Evolutionary conservation across 2,888 invertebrate species (phyloP).

Genomic region (Stictocephala bisonia): DNA sequence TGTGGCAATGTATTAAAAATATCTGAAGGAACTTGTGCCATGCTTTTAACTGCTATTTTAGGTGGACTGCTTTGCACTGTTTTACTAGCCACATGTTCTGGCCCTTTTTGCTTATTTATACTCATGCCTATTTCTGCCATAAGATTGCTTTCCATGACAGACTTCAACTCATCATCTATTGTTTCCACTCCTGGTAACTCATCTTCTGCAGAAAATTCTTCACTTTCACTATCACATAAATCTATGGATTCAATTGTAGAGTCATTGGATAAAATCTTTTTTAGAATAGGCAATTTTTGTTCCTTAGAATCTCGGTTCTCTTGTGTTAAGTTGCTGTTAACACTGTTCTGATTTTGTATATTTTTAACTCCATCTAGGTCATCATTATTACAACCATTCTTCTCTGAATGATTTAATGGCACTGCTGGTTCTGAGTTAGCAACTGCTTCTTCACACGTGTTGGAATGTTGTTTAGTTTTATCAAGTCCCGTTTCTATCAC

Average conservation of each 20-base stretch:
- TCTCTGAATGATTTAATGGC: too few species aligned
- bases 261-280: constrained; percentile 4
- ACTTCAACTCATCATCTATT: constrained; percentile 38
- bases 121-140: constrained; percentile 40
- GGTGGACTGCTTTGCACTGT: neutral
- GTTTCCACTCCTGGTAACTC: neutral
- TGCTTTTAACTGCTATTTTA: constrained; percentile 18
- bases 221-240: constrained; percentile 14
- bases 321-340: too few species aligned
- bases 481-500: constrained; percentile 27
- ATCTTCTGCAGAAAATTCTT: constrained; percentile 15
- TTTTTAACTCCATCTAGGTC: too few species aligned
- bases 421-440: too few species aligned
- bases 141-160: constrained; percentile 41
- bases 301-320: neutral
- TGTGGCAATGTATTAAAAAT: constrained; percentile 6
- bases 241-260: neutral
- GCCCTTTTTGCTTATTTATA: neutral
- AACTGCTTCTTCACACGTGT: too few species aligned
- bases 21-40: constrained; percentile 9
- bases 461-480: too few species aligned
- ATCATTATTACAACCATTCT: too few species aligned
- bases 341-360: too few species aligned
- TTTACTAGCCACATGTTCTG: neutral
- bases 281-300: neutral